A percentile compares a stretch with the other conserved stretches of the same genome.
Conservation (phyloP, 1,140 invertebrate genomes). For the Pseudomyrmex sp. region DNA sequence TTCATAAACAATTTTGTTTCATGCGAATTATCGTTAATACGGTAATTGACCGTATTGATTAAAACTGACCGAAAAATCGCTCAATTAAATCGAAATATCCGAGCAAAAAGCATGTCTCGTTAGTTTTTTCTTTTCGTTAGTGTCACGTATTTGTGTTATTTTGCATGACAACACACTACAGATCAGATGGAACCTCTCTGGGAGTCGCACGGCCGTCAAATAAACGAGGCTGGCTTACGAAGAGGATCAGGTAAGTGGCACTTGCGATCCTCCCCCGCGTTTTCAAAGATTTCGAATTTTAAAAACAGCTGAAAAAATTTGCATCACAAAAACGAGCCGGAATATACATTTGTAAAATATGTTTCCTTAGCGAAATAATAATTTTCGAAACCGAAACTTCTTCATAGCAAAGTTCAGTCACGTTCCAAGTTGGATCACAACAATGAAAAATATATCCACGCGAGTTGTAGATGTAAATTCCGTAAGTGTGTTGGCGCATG, state of each 20-base stretch:
- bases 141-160: slow-evolving; percentile 81
- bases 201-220: slow-evolving; percentile 88
- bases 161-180: slow-evolving; percentile 86
- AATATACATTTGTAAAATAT: background rate
- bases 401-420: background rate
- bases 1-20: background rate
- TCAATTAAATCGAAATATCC: background rate
- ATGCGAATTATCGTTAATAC: background rate
- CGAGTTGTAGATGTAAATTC: slow-evolving; percentile 5
- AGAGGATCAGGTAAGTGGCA: slow-evolving; percentile 89
- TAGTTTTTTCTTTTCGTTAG: slow-evolving; percentile 79
- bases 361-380: background rate
- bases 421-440: background rate
- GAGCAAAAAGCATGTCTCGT: slow-evolving; percentile 70
- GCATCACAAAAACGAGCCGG: background rate
- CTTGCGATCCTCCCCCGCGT: background rate
- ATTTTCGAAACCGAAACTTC: background rate
- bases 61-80: background rate
- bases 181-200: slow-evolving; percentile 89
- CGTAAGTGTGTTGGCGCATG: background rate
- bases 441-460: background rate
- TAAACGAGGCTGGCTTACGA: slow-evolving; percentile 89
- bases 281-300: background rate
- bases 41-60: background rate
- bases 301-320: background rate